Percentiles rank a stretch among this genome's conserved stretches.
Evolutionary conservation across 2,888 invertebrate species (phyloP).

Genomic region (Dicyrtoma fusca): DNA sequence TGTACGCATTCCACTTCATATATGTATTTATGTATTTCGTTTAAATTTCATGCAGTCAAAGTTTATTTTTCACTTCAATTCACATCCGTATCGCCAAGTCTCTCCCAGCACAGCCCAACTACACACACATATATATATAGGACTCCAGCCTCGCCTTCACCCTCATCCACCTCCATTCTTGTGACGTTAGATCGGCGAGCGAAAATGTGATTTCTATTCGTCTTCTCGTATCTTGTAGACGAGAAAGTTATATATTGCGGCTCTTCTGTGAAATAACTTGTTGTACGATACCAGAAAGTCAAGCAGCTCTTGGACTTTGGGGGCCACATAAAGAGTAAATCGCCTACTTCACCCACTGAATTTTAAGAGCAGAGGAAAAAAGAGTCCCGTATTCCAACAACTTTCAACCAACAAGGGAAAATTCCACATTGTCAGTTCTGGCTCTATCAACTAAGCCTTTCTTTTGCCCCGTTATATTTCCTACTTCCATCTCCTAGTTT

Average conservation of each 20-base stretch:
- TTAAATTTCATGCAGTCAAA: conserved; percentile 17
- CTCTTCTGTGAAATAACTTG: conserved; percentile 38
- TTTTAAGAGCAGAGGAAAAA: conserved; percentile 25
- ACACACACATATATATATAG: too few relatives aligned
- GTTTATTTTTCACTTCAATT: conserved; percentile 22
- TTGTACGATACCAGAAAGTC: conserved; percentile 44
- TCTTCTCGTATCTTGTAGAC: conserved; percentile 19
- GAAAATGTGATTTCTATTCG: conserved; percentile 25
- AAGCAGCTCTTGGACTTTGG: conserved; percentile 42
- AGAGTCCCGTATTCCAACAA: conserved; percentile 14
- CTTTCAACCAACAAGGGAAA: conserved; percentile 14
- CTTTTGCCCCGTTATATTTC: background rate
- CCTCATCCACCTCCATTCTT: background rate
- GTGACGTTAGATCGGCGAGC: conserved; percentile 1
- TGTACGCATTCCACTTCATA: conserved; percentile 3
- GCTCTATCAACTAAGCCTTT: background rate
- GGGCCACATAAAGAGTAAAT: conserved; percentile 42
- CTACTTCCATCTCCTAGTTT: background rate
- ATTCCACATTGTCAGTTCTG: background rate
- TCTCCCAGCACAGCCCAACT: background rate
- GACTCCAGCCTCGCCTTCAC: conserved; percentile 1
- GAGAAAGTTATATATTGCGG: conserved; percentile 36
- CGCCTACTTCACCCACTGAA: conserved; percentile 41
- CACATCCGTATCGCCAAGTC: conserved; percentile 13
- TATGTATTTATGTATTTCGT: conserved; percentile 1